Percentiles rank a stretch among this genome's conserved stretches.
These are phyloP conservation scores for Odocoileus virginianus DNA, from an alignment of 2,113 vertebrate species.

Conservation along the genomic window DNA sequence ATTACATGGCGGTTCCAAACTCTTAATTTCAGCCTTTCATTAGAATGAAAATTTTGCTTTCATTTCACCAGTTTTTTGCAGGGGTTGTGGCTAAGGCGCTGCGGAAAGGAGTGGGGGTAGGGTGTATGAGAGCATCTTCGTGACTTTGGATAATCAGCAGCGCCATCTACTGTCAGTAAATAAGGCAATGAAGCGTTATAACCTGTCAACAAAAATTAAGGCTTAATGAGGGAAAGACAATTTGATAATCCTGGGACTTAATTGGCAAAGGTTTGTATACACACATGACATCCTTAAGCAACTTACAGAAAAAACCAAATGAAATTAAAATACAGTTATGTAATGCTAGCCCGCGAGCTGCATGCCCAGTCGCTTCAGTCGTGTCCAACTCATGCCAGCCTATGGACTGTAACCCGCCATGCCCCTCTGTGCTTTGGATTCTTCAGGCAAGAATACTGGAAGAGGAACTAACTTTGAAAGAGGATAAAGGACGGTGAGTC, in stretches of 20 bases:
- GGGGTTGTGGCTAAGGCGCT: background rate
- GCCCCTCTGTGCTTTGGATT: background rate
- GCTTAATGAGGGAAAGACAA: background rate
- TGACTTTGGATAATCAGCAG: conserved; percentile 38
- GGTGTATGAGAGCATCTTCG: background rate
- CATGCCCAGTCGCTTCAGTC: background rate
- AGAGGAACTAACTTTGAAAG: background rate
- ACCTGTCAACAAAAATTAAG: background rate
- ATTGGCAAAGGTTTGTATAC: background rate
- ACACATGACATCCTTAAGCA: background rate
- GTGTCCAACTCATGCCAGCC: fast-evolving
- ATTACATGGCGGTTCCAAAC: background rate
- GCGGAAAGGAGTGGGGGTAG: background rate
- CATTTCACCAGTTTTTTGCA: background rate
- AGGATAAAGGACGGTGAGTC: background rate
- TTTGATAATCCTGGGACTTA: background rate
- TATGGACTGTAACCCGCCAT: background rate
- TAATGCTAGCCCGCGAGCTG: background rate
- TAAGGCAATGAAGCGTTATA: background rate
- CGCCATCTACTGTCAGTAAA: conserved; percentile 62
- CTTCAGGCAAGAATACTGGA: background rate
- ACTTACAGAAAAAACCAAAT: background rate
- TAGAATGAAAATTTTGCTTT: background rate
- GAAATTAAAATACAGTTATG: background rate
- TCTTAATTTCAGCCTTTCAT: background rate